These are phyloP conservation scores for Hydriomena furcata DNA, from an alignment of 2,888 invertebrate genomes.

Conservation along the genomic window DNA sequence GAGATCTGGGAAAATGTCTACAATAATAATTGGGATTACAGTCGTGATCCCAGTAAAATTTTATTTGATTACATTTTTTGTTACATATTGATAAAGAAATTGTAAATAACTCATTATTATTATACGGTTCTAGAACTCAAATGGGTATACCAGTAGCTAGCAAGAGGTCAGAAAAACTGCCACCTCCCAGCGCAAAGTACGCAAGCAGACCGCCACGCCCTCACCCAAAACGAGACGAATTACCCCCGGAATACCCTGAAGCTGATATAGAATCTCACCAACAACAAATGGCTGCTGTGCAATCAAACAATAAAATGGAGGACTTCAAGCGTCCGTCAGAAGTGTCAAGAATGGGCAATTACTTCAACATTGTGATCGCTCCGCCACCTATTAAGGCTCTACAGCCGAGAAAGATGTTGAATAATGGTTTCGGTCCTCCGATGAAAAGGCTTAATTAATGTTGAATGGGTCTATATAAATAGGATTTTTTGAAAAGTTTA, in stretches of 20 bases:
- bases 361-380: constrained; percentile 77
- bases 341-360: constrained; percentile 74
- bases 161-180: constrained; percentile 49
- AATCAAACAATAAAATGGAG: constrained; percentile 41
- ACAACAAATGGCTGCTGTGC: constrained; percentile 11
- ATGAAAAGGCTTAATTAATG: constrained; percentile 42
- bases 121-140: constrained; percentile 59
- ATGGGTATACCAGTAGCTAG: constrained; percentile 76
- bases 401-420: constrained; percentile 65
- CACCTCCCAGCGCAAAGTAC: constrained; percentile 21
- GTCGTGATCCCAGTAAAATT: too few species aligned
- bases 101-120: too few species aligned
- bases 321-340: constrained; percentile 61
- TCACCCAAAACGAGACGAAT: constrained; percentile 52
- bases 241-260: constrained; percentile 45
- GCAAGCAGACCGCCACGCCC: constrained; percentile 33
- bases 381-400: constrained; percentile 74
- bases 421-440: constrained; percentile 46
- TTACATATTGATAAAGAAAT: too few species aligned
- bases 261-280: constrained; percentile 39
- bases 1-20: too few species aligned
- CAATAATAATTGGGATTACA: too few species aligned
- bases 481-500: not conserved
- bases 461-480: constrained; percentile 3
- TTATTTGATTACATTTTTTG: too few species aligned